Conservation (phyloP, 2,888 invertebrate genomes). For the Pristionchus entomophagus region DNA sequence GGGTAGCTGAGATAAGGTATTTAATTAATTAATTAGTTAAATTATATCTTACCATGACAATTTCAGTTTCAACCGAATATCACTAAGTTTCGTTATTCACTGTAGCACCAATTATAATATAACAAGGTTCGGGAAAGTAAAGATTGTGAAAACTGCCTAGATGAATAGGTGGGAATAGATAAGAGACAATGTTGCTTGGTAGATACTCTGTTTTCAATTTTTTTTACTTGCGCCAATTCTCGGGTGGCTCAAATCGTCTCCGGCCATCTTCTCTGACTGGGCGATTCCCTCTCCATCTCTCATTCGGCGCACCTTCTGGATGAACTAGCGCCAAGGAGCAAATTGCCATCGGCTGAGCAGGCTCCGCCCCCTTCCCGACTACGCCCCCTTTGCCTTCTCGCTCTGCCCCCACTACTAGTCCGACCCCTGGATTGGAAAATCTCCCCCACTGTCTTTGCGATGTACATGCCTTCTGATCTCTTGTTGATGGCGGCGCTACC, state of each 20-base stretch:
- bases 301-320: conserved; percentile 54
- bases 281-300: conserved; percentile 60
- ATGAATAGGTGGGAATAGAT: too few relatives aligned
- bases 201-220: too few relatives aligned
- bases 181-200: too few relatives aligned
- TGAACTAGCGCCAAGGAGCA: conserved; percentile 44
- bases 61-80: too few relatives aligned
- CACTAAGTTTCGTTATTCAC: too few relatives aligned
- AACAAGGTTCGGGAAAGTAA: too few relatives aligned
- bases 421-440: neutral
- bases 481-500: neutral
- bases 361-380: neutral
- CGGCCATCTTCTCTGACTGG: conserved; percentile 69
- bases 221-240: too few relatives aligned
- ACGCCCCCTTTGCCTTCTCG: neutral
- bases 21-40: neutral
- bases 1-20: conserved; percentile 72
- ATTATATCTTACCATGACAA: too few relatives aligned
- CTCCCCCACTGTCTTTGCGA: neutral
- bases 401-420: conserved; percentile 11
- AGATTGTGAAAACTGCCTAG: too few relatives aligned
- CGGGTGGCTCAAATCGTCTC: conserved; percentile 62
- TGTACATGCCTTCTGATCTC: conserved; percentile 8
- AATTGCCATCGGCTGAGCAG: neutral
- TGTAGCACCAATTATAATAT: too few relatives aligned